phyloP scores from a whole-genome alignment of 2,888 invertebrate species.

The Microctonus aethiopoides region DNA sequence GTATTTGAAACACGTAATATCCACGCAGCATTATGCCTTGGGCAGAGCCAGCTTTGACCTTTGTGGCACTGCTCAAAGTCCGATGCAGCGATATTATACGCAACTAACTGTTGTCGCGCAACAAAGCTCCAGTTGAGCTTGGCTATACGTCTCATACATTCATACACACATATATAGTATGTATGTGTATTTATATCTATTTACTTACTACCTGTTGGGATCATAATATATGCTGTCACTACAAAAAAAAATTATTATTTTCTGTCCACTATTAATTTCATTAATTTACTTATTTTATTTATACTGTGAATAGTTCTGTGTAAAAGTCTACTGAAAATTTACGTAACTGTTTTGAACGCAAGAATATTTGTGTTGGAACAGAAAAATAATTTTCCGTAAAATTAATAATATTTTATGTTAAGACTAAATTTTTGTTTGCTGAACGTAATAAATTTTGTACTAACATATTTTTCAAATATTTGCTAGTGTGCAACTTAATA shows the following conservation, averaged over 20 bases:
- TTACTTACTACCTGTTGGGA: not conserved
- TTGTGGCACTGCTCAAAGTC: constrained; percentile 56
- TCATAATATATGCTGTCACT: not conserved
- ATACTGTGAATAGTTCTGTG: no score
- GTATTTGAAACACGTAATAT: constrained; percentile 51
- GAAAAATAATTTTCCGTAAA: no score
- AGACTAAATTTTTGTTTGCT: no score
- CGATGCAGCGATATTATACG: constrained; percentile 55
- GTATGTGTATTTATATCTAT: no score
- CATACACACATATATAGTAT: not conserved
- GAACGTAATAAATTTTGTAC: no score
- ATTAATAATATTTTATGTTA: no score
- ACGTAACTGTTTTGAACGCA: no score
- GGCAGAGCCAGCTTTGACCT: constrained; percentile 55
- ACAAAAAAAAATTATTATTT: not conserved
- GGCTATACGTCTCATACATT: not conserved
- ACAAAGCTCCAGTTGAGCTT: constrained; percentile 49
- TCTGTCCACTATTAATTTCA: not conserved
- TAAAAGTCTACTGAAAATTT: no score
- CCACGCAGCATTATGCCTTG: constrained; percentile 39
- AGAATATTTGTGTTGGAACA: no score
- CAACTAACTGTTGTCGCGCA: constrained; percentile 55
- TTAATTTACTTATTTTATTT: not conserved
- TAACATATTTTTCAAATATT: no score
- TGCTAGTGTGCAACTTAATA: no score